These are phyloP conservation scores for Acanthornis magna DNA, from an alignment of 2,797 vertebrate species.

Conservation along the genomic window DNA sequence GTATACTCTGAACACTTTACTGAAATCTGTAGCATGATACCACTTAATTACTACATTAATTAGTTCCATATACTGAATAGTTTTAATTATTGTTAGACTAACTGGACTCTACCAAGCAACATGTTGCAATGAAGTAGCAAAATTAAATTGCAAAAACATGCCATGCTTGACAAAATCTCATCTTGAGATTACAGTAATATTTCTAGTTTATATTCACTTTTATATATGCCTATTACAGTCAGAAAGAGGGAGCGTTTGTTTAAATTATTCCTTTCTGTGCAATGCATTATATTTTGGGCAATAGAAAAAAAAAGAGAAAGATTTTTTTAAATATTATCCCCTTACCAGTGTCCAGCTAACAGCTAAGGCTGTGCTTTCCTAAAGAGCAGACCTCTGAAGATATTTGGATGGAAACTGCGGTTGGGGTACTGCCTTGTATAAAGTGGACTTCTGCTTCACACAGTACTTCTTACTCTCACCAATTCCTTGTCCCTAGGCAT, in stretches of 20 bases:
- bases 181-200: neutral
- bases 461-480: neutral
- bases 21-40: neutral
- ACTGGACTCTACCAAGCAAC: slow-evolving; percentile 10
- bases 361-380: neutral
- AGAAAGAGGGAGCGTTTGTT: neutral
- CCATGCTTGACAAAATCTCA: slow-evolving; percentile 26
- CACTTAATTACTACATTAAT: neutral
- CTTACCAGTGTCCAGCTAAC: neutral
- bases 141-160: slow-evolving; percentile 46
- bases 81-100: neutral
- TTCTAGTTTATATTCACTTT: slow-evolving; percentile 28
- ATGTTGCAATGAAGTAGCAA: slow-evolving; percentile 37
- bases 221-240: neutral
- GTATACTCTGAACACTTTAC: neutral
- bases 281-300: neutral
- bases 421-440: neutral
- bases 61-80: neutral
- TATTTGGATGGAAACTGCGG: neutral
- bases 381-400: neutral
- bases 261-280: neutral
- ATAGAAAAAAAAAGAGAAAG: neutral
- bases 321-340: neutral
- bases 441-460: neutral
- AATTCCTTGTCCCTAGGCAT: neutral